Evolutionary conservation across 2,113 vertebrate species (phyloP), one percentile per base, ranked within the genome.

Genomic region (Brienomyrus brachyistius): DNA sequence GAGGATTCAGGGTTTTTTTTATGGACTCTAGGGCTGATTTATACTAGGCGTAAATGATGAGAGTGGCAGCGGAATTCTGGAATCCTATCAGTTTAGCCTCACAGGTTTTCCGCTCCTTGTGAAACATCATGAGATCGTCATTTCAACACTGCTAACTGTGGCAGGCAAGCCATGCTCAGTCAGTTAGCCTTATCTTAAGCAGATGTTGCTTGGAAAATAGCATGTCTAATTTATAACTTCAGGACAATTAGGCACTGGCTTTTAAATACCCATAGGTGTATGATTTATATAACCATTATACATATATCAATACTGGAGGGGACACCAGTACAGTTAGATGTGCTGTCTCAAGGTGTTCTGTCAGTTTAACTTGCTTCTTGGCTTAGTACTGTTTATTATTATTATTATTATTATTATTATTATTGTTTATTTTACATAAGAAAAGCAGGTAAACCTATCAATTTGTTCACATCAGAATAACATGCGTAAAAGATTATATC

Each of bases 311-410:
- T 23, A 84, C 82, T 23, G 7, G 8, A 4, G 8, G 62, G 45
- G 23, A 48, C 82, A 84, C 17, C 40, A 84, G 82, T 48, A 47
- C 43, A 21, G 21, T 84, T 23, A 13, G 74, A 8, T 47, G 40
- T 48, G 45, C 35, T 7, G 17, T n/a, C 74, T 56, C 8, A 56
- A 56, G 74, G 70, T 45, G 23, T 84, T 45, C 43, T 82, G 77
- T 43, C 77, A 19, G 70, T 86, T 90, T 40, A 52, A 19, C 74
- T 88, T 87, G 31, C 31, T 70, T 74, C 35, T 87, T 87, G 48
- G 85, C 86, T 90, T 43, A 82, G 86, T 45, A 87, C 84, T 87
- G 84, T 90, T 70, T 54, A 80, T 62, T 87, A 62, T 90, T 90
- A 74, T 15, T 66, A 27, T 23, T 23, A 66, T 70, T n/a, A 70